Evolutionary conservation across 2,888 invertebrate genomes (phyloP).

Genomic region (Mactromeris polynyma): DNA sequence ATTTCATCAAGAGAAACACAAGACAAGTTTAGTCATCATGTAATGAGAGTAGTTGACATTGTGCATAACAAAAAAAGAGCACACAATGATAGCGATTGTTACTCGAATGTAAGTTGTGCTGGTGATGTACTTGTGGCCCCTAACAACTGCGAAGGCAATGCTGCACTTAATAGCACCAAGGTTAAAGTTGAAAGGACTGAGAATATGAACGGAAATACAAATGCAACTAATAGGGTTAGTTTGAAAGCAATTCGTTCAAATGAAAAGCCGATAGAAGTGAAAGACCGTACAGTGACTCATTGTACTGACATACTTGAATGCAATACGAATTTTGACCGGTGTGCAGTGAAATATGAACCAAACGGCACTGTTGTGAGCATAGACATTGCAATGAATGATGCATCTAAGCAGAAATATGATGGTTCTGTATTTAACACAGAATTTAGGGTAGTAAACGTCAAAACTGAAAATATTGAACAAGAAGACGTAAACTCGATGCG

Average conservation of each 20-base stretch:
- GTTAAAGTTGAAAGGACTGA: neutral
- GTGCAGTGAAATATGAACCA: neutral
- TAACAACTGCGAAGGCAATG: neutral
- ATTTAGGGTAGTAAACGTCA: neutral
- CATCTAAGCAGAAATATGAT: neutral
- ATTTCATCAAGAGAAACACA: neutral
- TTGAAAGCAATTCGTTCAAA: neutral
- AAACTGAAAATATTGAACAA: neutral
- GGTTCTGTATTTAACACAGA: neutral
- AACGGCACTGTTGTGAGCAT: neutral
- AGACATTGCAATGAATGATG: neutral
- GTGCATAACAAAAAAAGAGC: neutral
- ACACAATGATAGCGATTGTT: neutral
- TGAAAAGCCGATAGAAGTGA: neutral
- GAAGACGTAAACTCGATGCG: neutral
- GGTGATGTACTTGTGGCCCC: neutral
- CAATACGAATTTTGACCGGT: neutral
- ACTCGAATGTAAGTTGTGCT: neutral
- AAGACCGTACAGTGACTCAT: neutral
- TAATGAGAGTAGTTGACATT: neutral
- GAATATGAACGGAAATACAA: neutral
- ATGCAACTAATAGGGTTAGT: neutral
- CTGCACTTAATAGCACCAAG: neutral
- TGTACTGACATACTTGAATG: neutral
- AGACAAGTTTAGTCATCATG: neutral